A percentile compares a stretch with the other conserved stretches of the same genome.
These are phyloP conservation scores for Nyctibius bracteatus DNA, from an alignment of 2,113 vertebrate species.

Conservation along the genomic window DNA sequence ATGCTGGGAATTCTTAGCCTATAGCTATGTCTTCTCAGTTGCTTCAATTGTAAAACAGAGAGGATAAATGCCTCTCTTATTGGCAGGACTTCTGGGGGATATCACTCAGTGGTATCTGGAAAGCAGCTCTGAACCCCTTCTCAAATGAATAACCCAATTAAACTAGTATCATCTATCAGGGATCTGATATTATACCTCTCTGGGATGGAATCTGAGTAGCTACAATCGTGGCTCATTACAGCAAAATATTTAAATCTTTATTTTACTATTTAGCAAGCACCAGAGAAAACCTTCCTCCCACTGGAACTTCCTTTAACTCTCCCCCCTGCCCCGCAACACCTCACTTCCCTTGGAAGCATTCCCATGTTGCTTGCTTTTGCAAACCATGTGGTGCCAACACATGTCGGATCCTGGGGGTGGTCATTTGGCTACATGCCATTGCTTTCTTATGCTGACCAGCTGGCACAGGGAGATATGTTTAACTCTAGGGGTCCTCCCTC, in stretches of 20 bases:
- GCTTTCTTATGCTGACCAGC: constrained; percentile 29
- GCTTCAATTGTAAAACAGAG: neutral
- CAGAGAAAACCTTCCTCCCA: neutral
- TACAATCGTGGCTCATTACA: neutral
- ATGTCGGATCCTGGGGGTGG: constrained; percentile 3
- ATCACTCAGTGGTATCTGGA: neutral
- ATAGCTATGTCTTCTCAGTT: neutral
- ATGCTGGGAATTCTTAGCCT: neutral
- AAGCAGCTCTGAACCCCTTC: neutral
- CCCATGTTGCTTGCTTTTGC: neutral
- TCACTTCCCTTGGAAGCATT: neutral
- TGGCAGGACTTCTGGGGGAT: neutral
- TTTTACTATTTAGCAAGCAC: neutral
- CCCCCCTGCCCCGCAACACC: neutral
- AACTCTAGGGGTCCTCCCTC: constrained; percentile 18
- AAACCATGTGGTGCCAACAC: constrained; percentile 12
- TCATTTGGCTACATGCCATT: neutral
- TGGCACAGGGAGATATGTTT: constrained; percentile 26
- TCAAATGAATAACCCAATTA: neutral
- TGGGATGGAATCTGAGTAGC: neutral
- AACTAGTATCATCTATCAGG: neutral
- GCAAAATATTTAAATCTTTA: neutral
- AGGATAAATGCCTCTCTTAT: neutral
- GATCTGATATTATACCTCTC: neutral
- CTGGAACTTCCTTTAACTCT: neutral